Percentiles rank a stretch among this genome's conserved stretches.
Conservation (phyloP, 1,140 invertebrate genomes). For the Belonocnema kinseyi region DNA sequence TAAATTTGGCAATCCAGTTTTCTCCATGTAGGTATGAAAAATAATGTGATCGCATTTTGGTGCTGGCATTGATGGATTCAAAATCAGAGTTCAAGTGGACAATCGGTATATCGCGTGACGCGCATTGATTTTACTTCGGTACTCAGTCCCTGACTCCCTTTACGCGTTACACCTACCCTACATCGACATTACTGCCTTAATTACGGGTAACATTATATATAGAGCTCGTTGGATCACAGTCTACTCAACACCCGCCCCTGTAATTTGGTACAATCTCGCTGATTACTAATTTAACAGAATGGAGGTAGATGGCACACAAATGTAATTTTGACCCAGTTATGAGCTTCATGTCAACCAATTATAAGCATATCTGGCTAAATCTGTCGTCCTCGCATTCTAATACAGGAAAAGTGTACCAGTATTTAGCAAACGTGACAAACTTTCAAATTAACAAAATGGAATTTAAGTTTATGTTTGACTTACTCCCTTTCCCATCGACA, state of each 20-base stretch:
- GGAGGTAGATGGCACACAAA: slow-evolving; percentile 10
- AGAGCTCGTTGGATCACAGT: slow-evolving; percentile 21
- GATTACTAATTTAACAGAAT: slow-evolving; percentile 28
- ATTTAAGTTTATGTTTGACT: too few relatives aligned
- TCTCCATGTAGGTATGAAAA: too few relatives aligned
- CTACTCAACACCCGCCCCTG: slow-evolving; percentile 11
- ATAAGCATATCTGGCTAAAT: slow-evolving; percentile 10
- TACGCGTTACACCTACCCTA: slow-evolving; percentile 2
- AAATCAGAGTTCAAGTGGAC: background rate
- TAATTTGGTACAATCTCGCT: slow-evolving; percentile 20
- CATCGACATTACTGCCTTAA: slow-evolving; percentile 10
- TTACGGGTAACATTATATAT: slow-evolving; percentile 24
- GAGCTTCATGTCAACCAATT: slow-evolving; percentile 20
- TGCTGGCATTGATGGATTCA: background rate
- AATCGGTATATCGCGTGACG: slow-evolving; percentile 2
- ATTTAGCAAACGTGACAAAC: too few relatives aligned
- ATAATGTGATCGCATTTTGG: too few relatives aligned
- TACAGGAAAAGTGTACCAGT: too few relatives aligned
- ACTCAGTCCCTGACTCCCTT: background rate
- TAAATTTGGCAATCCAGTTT: too few relatives aligned
- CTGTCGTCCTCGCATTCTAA: background rate
- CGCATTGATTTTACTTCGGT: background rate
- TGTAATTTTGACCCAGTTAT: slow-evolving; percentile 26
- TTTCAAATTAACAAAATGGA: too few relatives aligned
- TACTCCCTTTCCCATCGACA: too few relatives aligned